Conservation (phyloP, 2,888 invertebrate species). For the Aphelenchoides bicaudatus region DNA sequence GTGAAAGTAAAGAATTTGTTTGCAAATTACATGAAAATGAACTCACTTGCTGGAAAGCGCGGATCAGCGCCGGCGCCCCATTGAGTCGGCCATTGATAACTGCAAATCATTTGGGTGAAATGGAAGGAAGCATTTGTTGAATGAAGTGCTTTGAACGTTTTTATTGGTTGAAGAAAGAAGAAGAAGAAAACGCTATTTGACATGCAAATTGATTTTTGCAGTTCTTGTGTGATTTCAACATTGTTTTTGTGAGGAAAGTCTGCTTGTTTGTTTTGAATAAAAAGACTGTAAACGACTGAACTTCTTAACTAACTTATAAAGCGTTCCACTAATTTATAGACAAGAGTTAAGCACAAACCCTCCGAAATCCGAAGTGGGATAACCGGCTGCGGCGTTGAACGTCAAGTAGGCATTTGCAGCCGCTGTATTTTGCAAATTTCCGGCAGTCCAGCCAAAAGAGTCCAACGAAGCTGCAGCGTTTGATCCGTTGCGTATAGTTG, state of each 20-base stretch:
- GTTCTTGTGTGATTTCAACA: too few relatives aligned
- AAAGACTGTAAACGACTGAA: too few relatives aligned
- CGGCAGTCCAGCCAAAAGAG: neutral
- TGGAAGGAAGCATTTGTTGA: too few relatives aligned
- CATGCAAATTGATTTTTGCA: too few relatives aligned
- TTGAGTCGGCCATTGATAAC: conserved; percentile 10
- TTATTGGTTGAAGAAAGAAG: too few relatives aligned
- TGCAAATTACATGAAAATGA: conserved; percentile 1
- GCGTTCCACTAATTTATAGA: too few relatives aligned
- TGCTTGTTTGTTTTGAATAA: too few relatives aligned
- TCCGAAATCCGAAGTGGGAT: conserved; percentile 1
- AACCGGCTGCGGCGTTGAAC: neutral
- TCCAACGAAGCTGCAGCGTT: neutral
- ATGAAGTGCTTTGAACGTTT: too few relatives aligned
- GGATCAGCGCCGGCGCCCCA: conserved; percentile 6
- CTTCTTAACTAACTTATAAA: too few relatives aligned
- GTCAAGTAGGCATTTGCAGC: neutral
- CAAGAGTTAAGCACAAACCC: neutral
- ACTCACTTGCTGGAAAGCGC: conserved; percentile 2
- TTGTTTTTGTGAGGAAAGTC: too few relatives aligned
- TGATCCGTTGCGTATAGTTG: neutral
- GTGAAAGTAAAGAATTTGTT: neutral
- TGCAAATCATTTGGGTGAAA: too few relatives aligned
- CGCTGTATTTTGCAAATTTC: neutral
- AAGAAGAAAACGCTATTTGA: too few relatives aligned